Conservation (phyloP, 2,797 vertebrate genomes). For the Strix occidentalis region DNA sequence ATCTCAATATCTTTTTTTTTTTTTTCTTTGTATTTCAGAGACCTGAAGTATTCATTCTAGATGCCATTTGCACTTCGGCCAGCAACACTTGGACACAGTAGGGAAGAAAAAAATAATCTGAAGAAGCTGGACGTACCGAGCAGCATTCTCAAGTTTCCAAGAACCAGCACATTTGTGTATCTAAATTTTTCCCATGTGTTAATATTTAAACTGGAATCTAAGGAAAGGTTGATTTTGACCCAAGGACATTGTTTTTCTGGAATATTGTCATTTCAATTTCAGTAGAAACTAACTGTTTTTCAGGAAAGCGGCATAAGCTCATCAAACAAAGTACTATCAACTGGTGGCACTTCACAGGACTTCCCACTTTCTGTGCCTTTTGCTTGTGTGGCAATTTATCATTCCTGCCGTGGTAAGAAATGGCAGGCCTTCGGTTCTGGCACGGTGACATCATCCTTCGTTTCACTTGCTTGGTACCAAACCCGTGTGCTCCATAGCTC, state of each 20-base stretch:
- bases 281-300: neutral
- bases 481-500: fast-evolving
- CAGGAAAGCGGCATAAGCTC: neutral
- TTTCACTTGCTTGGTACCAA: neutral
- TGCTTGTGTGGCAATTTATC: neutral
- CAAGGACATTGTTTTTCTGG: neutral
- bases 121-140: neutral
- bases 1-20: neutral
- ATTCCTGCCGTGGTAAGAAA: neutral
- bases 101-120: neutral
- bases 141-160: neutral
- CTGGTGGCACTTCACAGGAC: neutral
- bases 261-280: neutral
- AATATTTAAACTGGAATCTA: neutral
- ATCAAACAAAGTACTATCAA: neutral
- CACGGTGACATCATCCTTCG: neutral
- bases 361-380: neutral
- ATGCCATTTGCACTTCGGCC: neutral
- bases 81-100: neutral
- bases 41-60: neutral
- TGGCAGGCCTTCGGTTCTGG: neutral
- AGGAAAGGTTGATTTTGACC: neutral
- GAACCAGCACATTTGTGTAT: neutral
- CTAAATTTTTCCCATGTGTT: neutral
- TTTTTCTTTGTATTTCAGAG: neutral